phyloP scores from a whole-genome alignment of 2,797 vertebrate species.

The Periparus ater region DNA sequence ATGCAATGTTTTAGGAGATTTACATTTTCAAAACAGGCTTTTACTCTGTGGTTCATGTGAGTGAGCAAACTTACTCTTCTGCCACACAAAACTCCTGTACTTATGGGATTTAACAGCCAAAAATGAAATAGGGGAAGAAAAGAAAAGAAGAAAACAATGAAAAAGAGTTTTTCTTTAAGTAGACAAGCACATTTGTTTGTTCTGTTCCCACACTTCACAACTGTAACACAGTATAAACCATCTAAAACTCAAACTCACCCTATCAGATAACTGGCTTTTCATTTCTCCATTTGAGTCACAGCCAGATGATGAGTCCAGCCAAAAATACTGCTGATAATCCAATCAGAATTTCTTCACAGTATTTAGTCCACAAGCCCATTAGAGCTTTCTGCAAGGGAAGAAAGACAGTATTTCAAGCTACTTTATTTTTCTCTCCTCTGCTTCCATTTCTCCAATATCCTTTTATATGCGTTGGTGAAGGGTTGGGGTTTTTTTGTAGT shows the following conservation, averaged over 20 bases:
- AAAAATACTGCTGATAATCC: not conserved
- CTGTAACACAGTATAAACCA: not conserved
- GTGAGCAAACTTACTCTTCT: not conserved
- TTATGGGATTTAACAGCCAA: not conserved
- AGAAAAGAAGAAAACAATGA: not conserved
- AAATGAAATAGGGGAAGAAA: not conserved
- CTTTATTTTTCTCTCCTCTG: not conserved
- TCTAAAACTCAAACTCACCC: not conserved
- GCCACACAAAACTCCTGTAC: not conserved
- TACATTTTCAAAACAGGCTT: not conserved
- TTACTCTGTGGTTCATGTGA: not conserved
- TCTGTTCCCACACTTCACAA: not conserved
- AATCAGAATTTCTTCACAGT: not conserved
- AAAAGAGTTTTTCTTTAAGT: not conserved
- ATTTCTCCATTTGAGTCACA: not conserved
- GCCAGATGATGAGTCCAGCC: not conserved
- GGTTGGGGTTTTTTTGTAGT: rapidly evolving
- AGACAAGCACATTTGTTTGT: not conserved
- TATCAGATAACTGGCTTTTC: not conserved
- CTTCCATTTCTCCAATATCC: not conserved
- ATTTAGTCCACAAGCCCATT: not conserved
- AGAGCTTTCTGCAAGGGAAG: not conserved
- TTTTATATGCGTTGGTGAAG: not conserved
- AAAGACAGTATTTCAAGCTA: not conserved
- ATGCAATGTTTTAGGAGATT: not conserved